Evolutionary conservation across 1,140 invertebrate genomes (phyloP).

Genomic region (Drosophila leontia): DNA sequence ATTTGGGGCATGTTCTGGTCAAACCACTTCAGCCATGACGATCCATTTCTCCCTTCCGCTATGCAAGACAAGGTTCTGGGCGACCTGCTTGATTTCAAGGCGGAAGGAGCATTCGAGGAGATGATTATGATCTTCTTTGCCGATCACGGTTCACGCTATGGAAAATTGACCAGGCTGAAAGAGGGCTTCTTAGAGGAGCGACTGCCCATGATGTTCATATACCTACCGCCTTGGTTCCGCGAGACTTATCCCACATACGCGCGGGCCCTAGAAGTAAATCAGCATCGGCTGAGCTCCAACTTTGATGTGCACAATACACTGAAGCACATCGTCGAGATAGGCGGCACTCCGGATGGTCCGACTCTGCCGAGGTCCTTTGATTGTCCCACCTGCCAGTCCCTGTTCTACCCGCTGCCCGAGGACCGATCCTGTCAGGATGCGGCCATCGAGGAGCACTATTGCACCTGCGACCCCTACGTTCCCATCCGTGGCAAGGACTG

Average conservation of each 20-base stretch:
- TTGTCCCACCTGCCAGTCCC: slow-evolving; percentile 88
- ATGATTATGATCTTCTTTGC: slow-evolving; percentile 92
- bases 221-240: slow-evolving; percentile 91
- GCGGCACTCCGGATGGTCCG: slow-evolving; percentile 33
- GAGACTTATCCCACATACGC: slow-evolving; percentile 87
- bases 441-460: slow-evolving; percentile 91
- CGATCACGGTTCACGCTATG: slow-evolving; percentile 96
- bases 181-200: slow-evolving; percentile 95
- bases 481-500: slow-evolving; percentile 66
- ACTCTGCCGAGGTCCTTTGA: slow-evolving; percentile 48
- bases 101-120: slow-evolving; percentile 87
- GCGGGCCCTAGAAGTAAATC: slow-evolving; percentile 89
- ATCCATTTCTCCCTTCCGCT: slow-evolving; percentile 88
- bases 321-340: slow-evolving; percentile 84
- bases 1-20: slow-evolving; percentile 93
- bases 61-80: slow-evolving; percentile 87
- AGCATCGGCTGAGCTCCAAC: slow-evolving; percentile 90
- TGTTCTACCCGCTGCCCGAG: slow-evolving; percentile 88
- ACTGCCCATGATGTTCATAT: slow-evolving; percentile 93
- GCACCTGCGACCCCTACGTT: slow-evolving; percentile 88
- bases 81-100: slow-evolving; percentile 87
- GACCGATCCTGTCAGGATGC: slow-evolving; percentile 90
- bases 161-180: slow-evolving; percentile 87
- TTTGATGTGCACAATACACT: slow-evolving; percentile 92
- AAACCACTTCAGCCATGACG: slow-evolving; percentile 91